Percentiles rank a stretch among this genome's conserved stretches.
Evolutionary conservation across 2,888 invertebrate species (phyloP).

Genomic region (Sisyra nigra): DNA sequence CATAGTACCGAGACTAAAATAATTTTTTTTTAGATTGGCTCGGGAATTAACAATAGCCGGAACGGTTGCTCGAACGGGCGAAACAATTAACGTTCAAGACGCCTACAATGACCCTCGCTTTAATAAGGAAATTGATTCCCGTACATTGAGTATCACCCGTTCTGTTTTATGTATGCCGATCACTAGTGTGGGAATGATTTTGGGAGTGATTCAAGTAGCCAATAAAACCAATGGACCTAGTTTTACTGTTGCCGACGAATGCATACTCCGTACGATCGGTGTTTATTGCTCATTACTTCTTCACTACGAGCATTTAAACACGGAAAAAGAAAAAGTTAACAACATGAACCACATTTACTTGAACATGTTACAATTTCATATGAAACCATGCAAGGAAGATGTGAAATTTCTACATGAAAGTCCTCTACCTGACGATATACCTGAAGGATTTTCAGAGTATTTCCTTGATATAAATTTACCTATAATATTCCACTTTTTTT

Average conservation of each 20-base stretch:
- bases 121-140: slow-evolving; percentile 33
- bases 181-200: slow-evolving; percentile 29
- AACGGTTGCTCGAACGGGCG: slow-evolving; percentile 32
- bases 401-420: slow-evolving; percentile 19
- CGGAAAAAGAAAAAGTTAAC: slow-evolving; percentile 27
- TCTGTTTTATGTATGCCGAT: slow-evolving; percentile 38
- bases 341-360: slow-evolving; percentile 28
- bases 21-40: slow-evolving; percentile 22
- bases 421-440: background rate
- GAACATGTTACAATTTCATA: slow-evolving; percentile 31
- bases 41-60: slow-evolving; percentile 35
- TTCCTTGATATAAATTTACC: background rate
- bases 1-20: too few relatives aligned
- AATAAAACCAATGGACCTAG: slow-evolving; percentile 33
- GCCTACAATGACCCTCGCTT: slow-evolving; percentile 38
- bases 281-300: slow-evolving; percentile 39
- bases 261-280: slow-evolving; percentile 35
- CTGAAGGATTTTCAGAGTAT: slow-evolving; percentile 30
- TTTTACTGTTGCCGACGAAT: slow-evolving; percentile 36
- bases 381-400: slow-evolving; percentile 36
- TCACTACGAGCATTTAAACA: slow-evolving; percentile 35
- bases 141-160: slow-evolving; percentile 36
- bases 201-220: slow-evolving; percentile 39
- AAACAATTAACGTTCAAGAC: slow-evolving; percentile 33
- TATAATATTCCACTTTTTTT: too few relatives aligned